Evolutionary conservation across 2,888 invertebrate genomes (phyloP), one percentile per base, ranked within the genome.

Genomic region (Hofmannophila pseudospretella): DNA sequence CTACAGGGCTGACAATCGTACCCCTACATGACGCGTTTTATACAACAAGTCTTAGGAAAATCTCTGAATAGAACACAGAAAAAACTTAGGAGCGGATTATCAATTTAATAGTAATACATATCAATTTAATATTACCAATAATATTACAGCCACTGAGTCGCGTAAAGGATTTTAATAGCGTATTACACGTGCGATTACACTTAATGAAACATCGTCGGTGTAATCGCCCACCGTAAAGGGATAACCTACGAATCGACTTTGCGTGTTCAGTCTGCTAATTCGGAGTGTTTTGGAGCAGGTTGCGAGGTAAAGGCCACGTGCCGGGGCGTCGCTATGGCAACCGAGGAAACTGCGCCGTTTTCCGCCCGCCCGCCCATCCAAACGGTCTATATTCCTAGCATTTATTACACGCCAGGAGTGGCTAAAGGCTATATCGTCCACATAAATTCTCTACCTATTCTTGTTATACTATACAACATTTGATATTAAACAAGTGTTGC

Each of bases 251-350:
- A 66, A 66, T 67, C 61, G 52, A 57, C 56, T 54, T 57, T 48
- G 57, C 54, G 54, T 59, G 51, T 54, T 51, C 61, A 32, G 49
- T 60, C 62, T 59, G 63, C 69, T 71, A 72, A 78, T 73, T 74
- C 65, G 49, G 50, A 65, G 56, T 66, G 77, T 74, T 72, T 63
- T 49, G 51, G 64, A 57, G 67, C 58, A 60, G 62, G 52, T 60
- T 67, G 63, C 58, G 49, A 66, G 67, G 58, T 56, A 50, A 39
- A 44, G 52, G 54, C 66, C 74, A 75, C 68, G 72, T 76, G 77
- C 77, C n/a, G 66, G 79, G 81, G 80, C 65, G 84, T 86, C 68
- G 66, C 67, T 68, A 84, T 82, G 67, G 69, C 65, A 78, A 86
- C 84, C 38, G 59, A 64, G 75, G 74, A 81, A 81, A 80, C 74